Conservation (phyloP, 1,140 invertebrate genomes). For the Pemphigus obesinymphae region DNA sequence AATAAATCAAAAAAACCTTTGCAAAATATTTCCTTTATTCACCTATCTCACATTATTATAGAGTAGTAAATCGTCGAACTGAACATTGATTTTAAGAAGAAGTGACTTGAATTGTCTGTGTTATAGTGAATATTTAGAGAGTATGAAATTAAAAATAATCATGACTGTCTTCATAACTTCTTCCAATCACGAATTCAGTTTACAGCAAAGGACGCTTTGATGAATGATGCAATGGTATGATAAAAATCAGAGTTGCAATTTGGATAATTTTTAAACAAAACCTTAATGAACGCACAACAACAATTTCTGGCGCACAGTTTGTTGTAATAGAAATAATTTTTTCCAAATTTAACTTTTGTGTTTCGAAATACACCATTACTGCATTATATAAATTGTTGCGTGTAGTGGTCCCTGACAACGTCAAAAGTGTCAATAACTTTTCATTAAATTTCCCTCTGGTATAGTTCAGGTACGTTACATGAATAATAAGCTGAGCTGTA, state of each 20-base stretch:
- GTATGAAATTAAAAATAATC: slow-evolving; percentile 20
- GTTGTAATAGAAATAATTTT: slow-evolving; percentile 16
- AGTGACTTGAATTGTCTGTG: no score
- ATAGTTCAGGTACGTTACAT: no score
- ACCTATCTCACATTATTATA: slow-evolving; percentile 1
- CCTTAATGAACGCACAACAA: background rate
- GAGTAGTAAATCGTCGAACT: slow-evolving; percentile 4
- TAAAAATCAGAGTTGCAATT: slow-evolving; percentile 14
- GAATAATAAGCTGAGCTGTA: no score
- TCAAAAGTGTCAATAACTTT: slow-evolving; percentile 11
- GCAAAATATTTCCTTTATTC: slow-evolving; percentile 1
- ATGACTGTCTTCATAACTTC: slow-evolving; percentile 2
- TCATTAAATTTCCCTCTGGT: background rate
- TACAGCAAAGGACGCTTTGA: no score
- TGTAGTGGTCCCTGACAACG: background rate
- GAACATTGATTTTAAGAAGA: background rate
- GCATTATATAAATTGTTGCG: slow-evolving; percentile 5
- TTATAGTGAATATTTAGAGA: background rate
- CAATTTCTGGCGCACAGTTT: background rate
- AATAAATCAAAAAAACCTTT: background rate
- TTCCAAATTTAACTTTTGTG: background rate
- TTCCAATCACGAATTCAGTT: slow-evolving; percentile 1
- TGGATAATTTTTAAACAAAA: background rate
- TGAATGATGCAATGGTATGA: slow-evolving; percentile 21
- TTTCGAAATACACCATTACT: slow-evolving; percentile 13